Evolutionary conservation across 2,797 vertebrate genomes (phyloP), one percentile per base, ranked within the genome.

Genomic region (Sebastes melanostomus): DNA sequence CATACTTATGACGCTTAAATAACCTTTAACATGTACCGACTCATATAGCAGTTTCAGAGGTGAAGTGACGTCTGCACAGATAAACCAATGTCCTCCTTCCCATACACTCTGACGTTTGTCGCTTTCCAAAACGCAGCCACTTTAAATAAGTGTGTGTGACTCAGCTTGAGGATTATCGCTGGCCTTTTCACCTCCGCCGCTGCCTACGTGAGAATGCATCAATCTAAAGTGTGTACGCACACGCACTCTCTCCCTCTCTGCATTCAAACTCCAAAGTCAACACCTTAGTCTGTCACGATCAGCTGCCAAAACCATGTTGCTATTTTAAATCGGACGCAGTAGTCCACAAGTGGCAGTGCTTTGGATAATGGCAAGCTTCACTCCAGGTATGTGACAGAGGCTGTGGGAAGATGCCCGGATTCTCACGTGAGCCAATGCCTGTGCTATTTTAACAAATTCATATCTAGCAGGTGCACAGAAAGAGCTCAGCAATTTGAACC

Each of bases 151-250:
- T 69, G 65, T 74, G 81, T 85, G 86, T 88, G 92, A 90, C 87
- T 90, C 86, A 88, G 86, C 83, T 86, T 77, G 63, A 76, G 77
- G 82, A 87, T 87, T 89, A 90, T 78, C 80, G 4, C 52, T 73
- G 88, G 90, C 88, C 91, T 80, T 89, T 92, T 85, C 75, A 88
- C 81, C 89, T 79, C 56, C 14, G 20, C 80, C 85, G 72, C 4
- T 88, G 94, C 90, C 89, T 95, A 93, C 93, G 93, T 95, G 93
- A 92, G 90, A 93, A 94, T 92, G 88, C 78, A 81, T 89, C 79
- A 78, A 86, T 87, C 74, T 75, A 74, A 52, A 84, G 69, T 69
- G 36, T 62, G 30, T 66, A 55, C 52, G 50, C 69, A 46, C 38
- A 66, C 79, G 32, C 81, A 54, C 83, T 3, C 56, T 2, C 75